These are phyloP conservation scores for Ennomos fuscantarius DNA, from an alignment of 2,888 invertebrate species.

Conservation along the genomic window DNA sequence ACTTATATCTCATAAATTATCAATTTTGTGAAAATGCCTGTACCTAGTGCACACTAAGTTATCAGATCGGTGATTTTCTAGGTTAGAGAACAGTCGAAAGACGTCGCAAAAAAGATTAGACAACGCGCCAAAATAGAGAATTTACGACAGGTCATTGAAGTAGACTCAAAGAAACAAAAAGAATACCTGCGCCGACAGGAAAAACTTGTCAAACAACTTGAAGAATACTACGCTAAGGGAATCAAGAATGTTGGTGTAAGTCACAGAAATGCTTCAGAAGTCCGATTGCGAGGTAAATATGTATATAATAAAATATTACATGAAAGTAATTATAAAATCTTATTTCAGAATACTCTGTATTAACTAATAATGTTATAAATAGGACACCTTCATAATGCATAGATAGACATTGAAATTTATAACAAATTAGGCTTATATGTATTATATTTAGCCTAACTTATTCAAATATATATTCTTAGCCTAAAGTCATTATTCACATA, in stretches of 20 bases:
- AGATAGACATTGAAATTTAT: too few species aligned
- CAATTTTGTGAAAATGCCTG: constrained; percentile 23
- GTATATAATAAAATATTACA: constrained; percentile 3
- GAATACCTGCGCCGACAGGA: constrained; percentile 71
- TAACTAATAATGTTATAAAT: too few species aligned
- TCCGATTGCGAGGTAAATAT: constrained; percentile 53
- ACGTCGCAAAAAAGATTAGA: constrained; percentile 77
- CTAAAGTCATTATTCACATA: too few species aligned
- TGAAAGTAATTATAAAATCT: too few species aligned
- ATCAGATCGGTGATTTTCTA: constrained; percentile 52
- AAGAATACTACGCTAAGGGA: constrained; percentile 65
- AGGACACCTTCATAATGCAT: too few species aligned
- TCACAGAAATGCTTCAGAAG: constrained; percentile 64
- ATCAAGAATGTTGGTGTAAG: constrained; percentile 68
- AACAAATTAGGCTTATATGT: too few species aligned
- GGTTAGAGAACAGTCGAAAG: constrained; percentile 83
- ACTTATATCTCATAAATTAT: too few species aligned
- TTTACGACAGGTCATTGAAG: constrained; percentile 59
- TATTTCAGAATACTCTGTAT: too few species aligned
- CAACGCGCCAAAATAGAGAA: constrained; percentile 75
- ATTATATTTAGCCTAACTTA: too few species aligned
- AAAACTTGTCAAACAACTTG: constrained; percentile 68
- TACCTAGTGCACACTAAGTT: constrained; percentile 23
- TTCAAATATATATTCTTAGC: too few species aligned
- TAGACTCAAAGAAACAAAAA: constrained; percentile 66